Base-by-base conservation (phyloP, 2,888 invertebrate species). In the Scaptomyza tumidula region DNA sequence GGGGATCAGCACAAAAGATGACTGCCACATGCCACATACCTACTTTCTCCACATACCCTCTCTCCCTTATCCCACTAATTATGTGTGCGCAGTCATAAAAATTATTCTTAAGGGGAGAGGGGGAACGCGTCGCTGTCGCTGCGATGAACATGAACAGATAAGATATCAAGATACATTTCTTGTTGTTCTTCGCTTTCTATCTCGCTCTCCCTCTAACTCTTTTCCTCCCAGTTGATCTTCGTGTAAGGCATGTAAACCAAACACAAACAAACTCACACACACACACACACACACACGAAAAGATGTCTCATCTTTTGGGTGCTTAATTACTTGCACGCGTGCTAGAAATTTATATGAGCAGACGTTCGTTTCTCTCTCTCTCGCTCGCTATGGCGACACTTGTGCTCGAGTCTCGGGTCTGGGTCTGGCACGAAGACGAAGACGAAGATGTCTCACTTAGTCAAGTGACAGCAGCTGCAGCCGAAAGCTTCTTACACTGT, bases 291-390 rank as follows among this genome's bases (percentile, higher is more conserved):
- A 46, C 24, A 24, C 49, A 68, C 67, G 64, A 64, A 76, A 73
- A 80, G 81, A 86, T 86, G 86, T 77, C 79, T 74, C 85, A 83
- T 86, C 80, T 86, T 77, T 78, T 41, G 41, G 41, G 72, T 1
- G 74, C 78, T 89, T 89, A 88, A 88, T 89, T 88, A 88, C 88
- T 78, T 71, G 78, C 79, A 88, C 87, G 88, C 89, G 89, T 88
- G 89, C 86, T 88, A 86, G 78, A 86, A 75, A 86, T 87, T 86
- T 63, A 71, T 80, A 80, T 72, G 80, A 71, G 73, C 68, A 65
- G 67, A 62, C 68, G 37, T 19, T 16, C 13, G 27, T 14, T 44
- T 6, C 24, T 13, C 53, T 1, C 44, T 39, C 14, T 43, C 39
- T 43, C 37, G 49, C 44, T 0, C 13, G 14, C 27, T 46, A 13